These are phyloP conservation scores for Gnathonemus longibarbis DNA, from an alignment of 2,113 vertebrate species.

Conservation along the genomic window DNA sequence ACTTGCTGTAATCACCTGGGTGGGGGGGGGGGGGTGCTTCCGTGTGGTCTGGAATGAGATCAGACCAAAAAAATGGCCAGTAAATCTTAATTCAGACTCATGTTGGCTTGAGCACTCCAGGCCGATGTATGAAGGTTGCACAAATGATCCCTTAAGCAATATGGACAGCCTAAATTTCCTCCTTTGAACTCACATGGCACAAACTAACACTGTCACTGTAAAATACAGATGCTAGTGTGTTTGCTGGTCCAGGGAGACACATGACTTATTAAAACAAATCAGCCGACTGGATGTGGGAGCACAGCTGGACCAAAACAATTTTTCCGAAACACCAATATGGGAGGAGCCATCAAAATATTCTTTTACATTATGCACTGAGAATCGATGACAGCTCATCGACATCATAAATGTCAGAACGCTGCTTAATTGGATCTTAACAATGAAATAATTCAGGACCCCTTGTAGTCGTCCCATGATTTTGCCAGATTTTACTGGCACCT, in stretches of 20 bases:
- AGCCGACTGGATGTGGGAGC: not conserved
- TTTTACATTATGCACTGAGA: not conserved
- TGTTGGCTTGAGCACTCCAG: not conserved
- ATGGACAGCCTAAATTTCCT: not conserved
- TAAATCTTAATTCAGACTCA: not conserved
- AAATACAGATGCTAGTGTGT: not conserved
- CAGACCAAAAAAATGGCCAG: not conserved
- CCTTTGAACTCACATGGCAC: not conserved
- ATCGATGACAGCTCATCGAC: not conserved
- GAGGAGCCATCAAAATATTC: not conserved
- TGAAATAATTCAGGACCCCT: not conserved
- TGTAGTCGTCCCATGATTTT: not conserved
- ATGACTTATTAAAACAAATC: not conserved
- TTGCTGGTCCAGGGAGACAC: not conserved
- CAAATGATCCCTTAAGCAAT: not conserved
- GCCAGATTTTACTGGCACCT: not conserved
- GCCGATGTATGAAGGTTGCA: not conserved
- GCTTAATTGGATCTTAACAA: not conserved
- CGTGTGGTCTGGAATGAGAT: not conserved
- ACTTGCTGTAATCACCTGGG: not conserved
- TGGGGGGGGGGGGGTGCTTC: not conserved
- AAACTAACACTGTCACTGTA: not conserved
- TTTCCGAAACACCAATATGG: not conserved
- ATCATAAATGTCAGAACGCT: not conserved
- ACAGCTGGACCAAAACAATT: not conserved